Evolutionary conservation across 2,113 vertebrate genomes (phyloP), one percentile per base, ranked within the genome.

Genomic region (Galemys pyrenaicus): DNA sequence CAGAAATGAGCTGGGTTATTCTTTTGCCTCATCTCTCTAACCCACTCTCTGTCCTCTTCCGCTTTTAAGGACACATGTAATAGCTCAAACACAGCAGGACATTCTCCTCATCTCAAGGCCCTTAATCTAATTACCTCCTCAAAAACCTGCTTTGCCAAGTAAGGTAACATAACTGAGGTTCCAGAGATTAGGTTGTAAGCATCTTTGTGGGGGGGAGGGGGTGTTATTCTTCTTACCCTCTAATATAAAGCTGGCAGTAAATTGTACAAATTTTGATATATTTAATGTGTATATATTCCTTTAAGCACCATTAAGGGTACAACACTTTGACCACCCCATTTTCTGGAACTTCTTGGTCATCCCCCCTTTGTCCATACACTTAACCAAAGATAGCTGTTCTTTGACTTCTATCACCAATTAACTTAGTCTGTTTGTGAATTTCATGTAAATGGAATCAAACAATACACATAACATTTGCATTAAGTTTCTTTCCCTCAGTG

Each of bases 381-480:
- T 51, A 65, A 46, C 51, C 65, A 91, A 60, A 78, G 39, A 65
- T 58, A 67, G 77, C 2, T n/a, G 67, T 2, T 64, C 28, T 62
- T 77, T 62, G 60, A 77, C 9, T n/a, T 83, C 20, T 3, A 79
- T 70, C 44, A 17, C 17, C 37, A 8, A 41, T 87, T 17, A 39
- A 26, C n/a, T 77, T 80, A 70, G 2, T 28, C 26, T 62, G 8
- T 58, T 93, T 70, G 30, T 44, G 91, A 95, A 91, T 2, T 39
- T 85, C 12, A 77, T 26, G 32, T 9, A 82, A 93, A 60, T 68
- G 32, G 30, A 96, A 74, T 54, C 67, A 81, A 94, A 60, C 26
- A 71, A 62, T 54, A 65, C 22, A 22, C 44, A 85, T 16, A 24
- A 35, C 9, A 16, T 87, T 30, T 88, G 30, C 22, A 3, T 35